Base-by-base conservation (phyloP, 2,113 vertebrate species). In the Vicugna pacos region DNA sequence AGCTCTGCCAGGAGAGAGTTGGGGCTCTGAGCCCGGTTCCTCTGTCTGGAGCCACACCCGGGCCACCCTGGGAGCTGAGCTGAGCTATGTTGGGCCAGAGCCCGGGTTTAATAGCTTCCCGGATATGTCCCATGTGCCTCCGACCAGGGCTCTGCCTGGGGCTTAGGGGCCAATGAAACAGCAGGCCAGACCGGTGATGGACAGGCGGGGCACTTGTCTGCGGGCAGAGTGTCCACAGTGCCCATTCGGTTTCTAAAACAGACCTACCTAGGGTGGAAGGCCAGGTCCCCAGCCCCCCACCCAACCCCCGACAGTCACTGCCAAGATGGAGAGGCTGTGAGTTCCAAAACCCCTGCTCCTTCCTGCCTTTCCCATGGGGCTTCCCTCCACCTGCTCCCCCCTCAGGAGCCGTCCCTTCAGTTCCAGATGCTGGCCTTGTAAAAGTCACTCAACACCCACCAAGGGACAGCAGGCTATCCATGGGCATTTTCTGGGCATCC, bases 401-500 rank as follows among this genome's bases (percentile, higher is more conserved):
- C 38, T 60, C 19, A 32, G 35, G n/a, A 16, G 28, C 60, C n/a
- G 7, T 46, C 46, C 46, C 67, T 64, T 86, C 54, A 17, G 1
- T 48, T 22, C 60, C 46, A 75, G 30, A 38, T 67, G 1, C 15
- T 67, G n/a, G n/a, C 16, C 56, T n/a, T 77, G 19, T 75, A 32
- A 16, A 72, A 16, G 8, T 17, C 56, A n/a, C 13, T 3, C 26
- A 10, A 7, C 64, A 38, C 15, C 79, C 16, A 7, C 13, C 22
- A 32, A 50, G 22, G 8, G n/a, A 5, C 64, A 12, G 22, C 4
- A 7, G 26, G 22, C 15, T 77, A 19, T 17, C 3, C 0, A 0
- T 1, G 14, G 26, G 30, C 77, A n/a, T 24, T 76, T 69, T 6
- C 50, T 52, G 46, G 50, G 15, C 2, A 5, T 38, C 46, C 64